These are phyloP conservation scores for Galaxea fascicularis DNA, from an alignment of 92 coral and sea anemone genomes.

Conservation along the genomic window DNA sequence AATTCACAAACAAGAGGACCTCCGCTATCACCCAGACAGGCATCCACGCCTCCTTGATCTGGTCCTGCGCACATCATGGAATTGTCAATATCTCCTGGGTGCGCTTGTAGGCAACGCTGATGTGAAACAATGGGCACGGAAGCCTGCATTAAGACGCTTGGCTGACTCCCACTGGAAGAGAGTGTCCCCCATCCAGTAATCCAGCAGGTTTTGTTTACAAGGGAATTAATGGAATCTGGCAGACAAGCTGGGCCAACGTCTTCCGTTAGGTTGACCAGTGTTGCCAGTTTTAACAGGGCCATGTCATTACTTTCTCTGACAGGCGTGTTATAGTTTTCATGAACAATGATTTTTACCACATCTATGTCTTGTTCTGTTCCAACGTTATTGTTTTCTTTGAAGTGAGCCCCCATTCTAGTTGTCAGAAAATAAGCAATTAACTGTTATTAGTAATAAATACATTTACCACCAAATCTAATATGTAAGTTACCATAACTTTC, in stretches of 20 bases:
- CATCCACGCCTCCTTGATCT: neutral
- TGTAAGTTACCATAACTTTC: too few relatives aligned
- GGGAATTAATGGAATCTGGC: neutral
- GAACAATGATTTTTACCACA: neutral
- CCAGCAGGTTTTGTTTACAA: neutral
- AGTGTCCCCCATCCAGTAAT: constrained; percentile 13
- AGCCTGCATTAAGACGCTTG: constrained; percentile 7
- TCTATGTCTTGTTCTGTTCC: constrained; percentile 14
- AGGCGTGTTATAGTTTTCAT: neutral
- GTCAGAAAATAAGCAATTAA: neutral
- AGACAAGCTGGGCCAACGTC: constrained; percentile 10
- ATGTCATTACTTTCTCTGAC: neutral
- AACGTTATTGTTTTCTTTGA: neutral
- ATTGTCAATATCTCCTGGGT: neutral
- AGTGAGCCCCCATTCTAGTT: constrained; percentile 21
- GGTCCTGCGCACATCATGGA: constrained; percentile 24
- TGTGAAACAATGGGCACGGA: neutral
- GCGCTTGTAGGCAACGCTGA: neutral
- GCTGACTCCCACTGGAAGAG: neutral
- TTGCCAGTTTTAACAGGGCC: constrained; percentile 12
- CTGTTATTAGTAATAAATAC: too few relatives aligned
- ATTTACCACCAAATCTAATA: too few relatives aligned
- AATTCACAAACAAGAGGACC: constrained; percentile 18
- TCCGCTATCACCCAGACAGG: constrained; percentile 22
- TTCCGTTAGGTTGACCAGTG: neutral